Conservation (phyloP, 2,888 invertebrate species). For the Diabrotica balteata region DNA sequence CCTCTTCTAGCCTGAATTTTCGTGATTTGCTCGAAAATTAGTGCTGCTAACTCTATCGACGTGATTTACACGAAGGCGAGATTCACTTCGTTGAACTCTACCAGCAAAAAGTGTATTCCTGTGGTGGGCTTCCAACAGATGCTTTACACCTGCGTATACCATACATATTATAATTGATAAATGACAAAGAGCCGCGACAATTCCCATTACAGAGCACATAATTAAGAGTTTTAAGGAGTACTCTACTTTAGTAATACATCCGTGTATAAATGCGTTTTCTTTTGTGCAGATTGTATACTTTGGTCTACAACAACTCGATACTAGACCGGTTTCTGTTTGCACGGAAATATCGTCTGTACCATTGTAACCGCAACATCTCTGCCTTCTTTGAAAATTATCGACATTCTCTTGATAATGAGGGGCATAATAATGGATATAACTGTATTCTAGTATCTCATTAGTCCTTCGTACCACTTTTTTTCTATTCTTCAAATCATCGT, state of each 20-base stretch:
- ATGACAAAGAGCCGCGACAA: conserved; percentile 5
- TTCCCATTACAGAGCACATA: conserved; percentile 12
- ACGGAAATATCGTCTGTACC: conserved; percentile 9
- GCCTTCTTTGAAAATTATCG: conserved; percentile 18
- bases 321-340: conserved; percentile 4
- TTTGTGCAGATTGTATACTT: conserved; percentile 14
- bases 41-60: too few species aligned
- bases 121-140: conserved; percentile 4
- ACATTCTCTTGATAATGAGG: neutral
- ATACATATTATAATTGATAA: conserved; percentile 7
- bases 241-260: conserved; percentile 12
- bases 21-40: too few species aligned
- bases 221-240: conserved; percentile 5
- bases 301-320: conserved; percentile 23
- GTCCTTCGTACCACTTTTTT: neutral
- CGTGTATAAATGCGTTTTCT: conserved; percentile 4
- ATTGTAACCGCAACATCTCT: conserved; percentile 26
- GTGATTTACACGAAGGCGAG: too few species aligned
- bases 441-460: neutral
- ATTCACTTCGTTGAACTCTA: too few species aligned
- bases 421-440: neutral
- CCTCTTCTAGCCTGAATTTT: too few species aligned
- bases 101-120: neutral
- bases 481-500: neutral
- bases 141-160: neutral